Evolutionary conservation across 1,140 invertebrate genomes (phyloP).

Genomic region (Heliconius himera): DNA sequence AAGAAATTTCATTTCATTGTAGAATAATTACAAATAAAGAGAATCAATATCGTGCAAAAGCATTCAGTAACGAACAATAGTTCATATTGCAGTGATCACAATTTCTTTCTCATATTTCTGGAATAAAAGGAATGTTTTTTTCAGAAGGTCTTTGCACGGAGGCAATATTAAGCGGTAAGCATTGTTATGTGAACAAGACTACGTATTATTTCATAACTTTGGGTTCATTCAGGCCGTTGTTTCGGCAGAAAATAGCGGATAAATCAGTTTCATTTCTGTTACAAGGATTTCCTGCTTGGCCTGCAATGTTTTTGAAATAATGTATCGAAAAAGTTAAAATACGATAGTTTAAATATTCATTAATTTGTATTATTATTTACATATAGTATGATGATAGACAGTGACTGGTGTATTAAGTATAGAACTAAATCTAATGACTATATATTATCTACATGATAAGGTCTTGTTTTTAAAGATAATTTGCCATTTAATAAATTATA

Average conservation of each 20-base stretch:
- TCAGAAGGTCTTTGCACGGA: conserved; percentile 18
- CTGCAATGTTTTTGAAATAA: background rate
- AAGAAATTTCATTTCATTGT: conserved; percentile 8
- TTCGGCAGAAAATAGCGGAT: conserved; percentile 14
- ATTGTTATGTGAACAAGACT: conserved; percentile 25
- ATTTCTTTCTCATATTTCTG: conserved; percentile 13
- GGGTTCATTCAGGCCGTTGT: conserved; percentile 29
- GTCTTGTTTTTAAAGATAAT: too few relatives aligned
- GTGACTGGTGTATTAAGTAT: too few relatives aligned
- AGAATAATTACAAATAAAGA: conserved; percentile 2
- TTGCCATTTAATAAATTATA: too few relatives aligned
- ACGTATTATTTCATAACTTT: conserved; percentile 35
- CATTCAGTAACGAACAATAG: background rate
- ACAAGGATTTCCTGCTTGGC: conserved; percentile 14
- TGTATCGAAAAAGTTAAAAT: background rate
- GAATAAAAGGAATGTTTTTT: conserved; percentile 11
- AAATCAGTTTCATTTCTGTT: conserved; percentile 22
- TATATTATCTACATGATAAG: too few relatives aligned
- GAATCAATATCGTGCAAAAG: conserved; percentile 7
- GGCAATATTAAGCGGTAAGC: conserved; percentile 27
- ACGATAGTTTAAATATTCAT: background rate
- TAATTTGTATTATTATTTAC: background rate
- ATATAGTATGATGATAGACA: too few relatives aligned
- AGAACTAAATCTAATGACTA: too few relatives aligned
- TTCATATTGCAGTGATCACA: conserved; percentile 12